Base-by-base conservation (phyloP, 2,888 invertebrate genomes). In the Rotaria sp. region DNA sequence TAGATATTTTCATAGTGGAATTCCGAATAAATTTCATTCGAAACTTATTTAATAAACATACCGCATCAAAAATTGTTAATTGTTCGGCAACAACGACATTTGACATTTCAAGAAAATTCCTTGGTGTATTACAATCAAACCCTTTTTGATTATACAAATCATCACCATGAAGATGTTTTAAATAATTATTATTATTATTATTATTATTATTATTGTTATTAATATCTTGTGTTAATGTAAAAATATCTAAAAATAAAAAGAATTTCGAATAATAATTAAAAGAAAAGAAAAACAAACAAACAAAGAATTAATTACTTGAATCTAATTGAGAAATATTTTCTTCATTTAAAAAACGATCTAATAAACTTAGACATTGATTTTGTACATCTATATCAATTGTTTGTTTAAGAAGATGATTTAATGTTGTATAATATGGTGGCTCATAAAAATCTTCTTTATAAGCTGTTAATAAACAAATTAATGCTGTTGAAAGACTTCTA, bases 381-480 rank as follows among this genome's bases (percentile, higher is more conserved):
- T 80, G 8, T 8, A 80, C 13, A 26, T 80, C 45, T 26, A 21
- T 8, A 38, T 84, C 26, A 24, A 11, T 48, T 13, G n/a, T 24
- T 13, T 38, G 10, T 57, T 94, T 94, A 89, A 96, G 93, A 89
- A 98, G 93, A 91, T 94, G 94, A 88, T 94, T 93, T 89, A 98
- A 94, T 89, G 94, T 94, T 85, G 94, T 93, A 91, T 95, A 95
- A 89, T 93, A 93, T 85, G 95, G 95, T 67, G 94, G 93, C 88
- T 95, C 94, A 87, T 94, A 94, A 92, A 95, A 95, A 92, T 99
- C 99, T 92, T 97, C 97, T 74, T 96, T 96, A 91, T 96, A 98
- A 87, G 95, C 95, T 92, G 98, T 97, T 90, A 99, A 92, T 99
- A 99, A 99, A 84, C 97, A 96, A 90, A 96, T 96, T 88, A 98